phyloP scores from a whole-genome alignment of 2,888 invertebrate genomes.

The Geophilus truncorum region DNA sequence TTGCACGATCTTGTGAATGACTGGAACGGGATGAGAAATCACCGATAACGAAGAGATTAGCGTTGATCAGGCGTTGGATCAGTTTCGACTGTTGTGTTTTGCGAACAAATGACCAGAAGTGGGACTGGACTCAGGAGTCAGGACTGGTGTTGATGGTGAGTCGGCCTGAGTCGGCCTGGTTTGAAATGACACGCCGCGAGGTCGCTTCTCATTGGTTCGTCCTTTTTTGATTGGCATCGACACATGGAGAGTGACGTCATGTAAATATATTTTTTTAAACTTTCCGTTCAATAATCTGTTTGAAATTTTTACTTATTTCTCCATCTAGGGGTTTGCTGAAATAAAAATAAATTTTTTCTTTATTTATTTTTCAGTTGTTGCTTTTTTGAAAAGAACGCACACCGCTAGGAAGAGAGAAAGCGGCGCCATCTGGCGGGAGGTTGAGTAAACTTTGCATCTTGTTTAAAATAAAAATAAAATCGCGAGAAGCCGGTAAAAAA shows the following conservation, averaged over 20 bases:
- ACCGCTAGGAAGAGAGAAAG: too few relatives aligned
- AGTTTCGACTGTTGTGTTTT: background rate
- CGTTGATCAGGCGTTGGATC: too few relatives aligned
- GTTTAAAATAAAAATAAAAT: background rate
- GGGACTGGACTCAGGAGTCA: too few relatives aligned
- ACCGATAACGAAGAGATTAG: background rate
- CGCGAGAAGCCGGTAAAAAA: background rate
- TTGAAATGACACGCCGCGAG: constrained; percentile 5
- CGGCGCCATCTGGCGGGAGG: background rate
- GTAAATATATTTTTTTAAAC: background rate
- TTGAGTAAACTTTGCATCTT: too few relatives aligned
- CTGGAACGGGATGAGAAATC: too few relatives aligned
- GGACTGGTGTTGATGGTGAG: background rate
- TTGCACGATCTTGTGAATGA: too few relatives aligned
- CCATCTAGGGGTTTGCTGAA: too few relatives aligned
- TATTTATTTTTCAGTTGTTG: too few relatives aligned
- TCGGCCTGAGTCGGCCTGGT: constrained; percentile 13
- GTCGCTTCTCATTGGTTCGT: background rate
- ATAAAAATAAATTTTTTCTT: too few relatives aligned
- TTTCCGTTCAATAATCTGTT: background rate
- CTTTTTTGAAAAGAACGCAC: too few relatives aligned
- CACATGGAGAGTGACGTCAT: background rate
- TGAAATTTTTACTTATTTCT: too few relatives aligned
- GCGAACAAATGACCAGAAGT: background rate
- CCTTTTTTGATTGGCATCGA: background rate